A percentile compares a stretch with the other conserved stretches of the same genome.
These are phyloP conservation scores for Synergus japonicus DNA, from an alignment of 2,888 invertebrate species.

Conservation along the genomic window DNA sequence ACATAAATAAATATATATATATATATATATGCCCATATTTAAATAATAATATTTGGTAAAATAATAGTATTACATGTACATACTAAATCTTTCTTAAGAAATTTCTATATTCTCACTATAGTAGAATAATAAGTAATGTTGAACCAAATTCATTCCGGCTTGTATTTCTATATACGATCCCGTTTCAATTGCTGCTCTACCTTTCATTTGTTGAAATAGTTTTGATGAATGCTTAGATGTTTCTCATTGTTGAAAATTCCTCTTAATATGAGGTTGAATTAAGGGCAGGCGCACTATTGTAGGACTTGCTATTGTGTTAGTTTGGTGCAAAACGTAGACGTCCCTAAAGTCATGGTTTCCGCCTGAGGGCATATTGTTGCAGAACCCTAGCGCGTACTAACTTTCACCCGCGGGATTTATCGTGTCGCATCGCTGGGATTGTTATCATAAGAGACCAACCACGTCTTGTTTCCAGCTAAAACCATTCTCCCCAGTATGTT, in stretches of 20 bases:
- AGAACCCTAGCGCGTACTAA: constrained; percentile 51
- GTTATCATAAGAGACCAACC: constrained; percentile 54
- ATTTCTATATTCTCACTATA: too few species aligned
- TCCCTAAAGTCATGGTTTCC: constrained; percentile 36
- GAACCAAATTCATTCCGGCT: too few species aligned
- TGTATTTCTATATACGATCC: neutral
- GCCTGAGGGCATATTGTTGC: constrained; percentile 52
- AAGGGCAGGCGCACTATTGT: constrained; percentile 7
- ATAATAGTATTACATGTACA: too few species aligned
- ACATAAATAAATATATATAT: neutral
- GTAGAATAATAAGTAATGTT: too few species aligned
- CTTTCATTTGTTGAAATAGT: constrained; percentile 28
- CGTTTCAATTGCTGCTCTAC: neutral
- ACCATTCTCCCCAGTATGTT: constrained; percentile 43
- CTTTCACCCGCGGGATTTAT: constrained; percentile 54
- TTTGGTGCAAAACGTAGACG: constrained; percentile 21
- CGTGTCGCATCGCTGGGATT: constrained; percentile 53
- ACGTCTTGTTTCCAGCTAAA: constrained; percentile 48
- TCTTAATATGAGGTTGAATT: constrained; percentile 35
- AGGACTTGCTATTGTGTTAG: constrained; percentile 27
- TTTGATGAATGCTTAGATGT: neutral
- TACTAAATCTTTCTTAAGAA: too few species aligned
- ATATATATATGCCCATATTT: too few species aligned
- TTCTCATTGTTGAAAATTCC: constrained; percentile 20
- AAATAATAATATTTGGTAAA: too few species aligned